phyloP scores from a whole-genome alignment of 1,140 invertebrate genomes.

The Drosophila simulans region DNA sequence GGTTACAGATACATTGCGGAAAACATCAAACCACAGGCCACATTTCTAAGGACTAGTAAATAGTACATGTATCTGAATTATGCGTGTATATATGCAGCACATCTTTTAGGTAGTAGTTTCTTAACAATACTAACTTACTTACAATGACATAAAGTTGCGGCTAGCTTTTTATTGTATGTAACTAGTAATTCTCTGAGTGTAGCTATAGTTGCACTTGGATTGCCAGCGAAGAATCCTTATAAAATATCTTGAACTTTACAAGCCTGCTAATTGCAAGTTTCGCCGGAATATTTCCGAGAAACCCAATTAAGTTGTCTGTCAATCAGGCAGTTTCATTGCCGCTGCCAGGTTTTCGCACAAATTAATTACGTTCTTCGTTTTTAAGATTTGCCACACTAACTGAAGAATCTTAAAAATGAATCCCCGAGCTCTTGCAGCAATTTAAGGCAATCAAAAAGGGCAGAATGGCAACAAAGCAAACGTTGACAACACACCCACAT shows the following conservation, averaged over 20 bases:
- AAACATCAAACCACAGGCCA: slow-evolving; percentile 4
- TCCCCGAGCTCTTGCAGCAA: slow-evolving; percentile 47
- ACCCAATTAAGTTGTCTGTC: slow-evolving; percentile 84
- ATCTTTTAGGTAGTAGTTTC: not conserved
- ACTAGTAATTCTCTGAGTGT: not conserved
- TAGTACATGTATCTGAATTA: too few species aligned
- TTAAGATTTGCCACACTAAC: slow-evolving; percentile 14
- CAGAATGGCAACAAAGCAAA: slow-evolving; percentile 44
- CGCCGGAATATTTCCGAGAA: slow-evolving; percentile 51
- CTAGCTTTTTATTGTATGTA: too few species aligned
- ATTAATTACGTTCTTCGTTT: slow-evolving; percentile 64
- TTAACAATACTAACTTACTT: too few species aligned
- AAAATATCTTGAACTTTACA: slow-evolving; percentile 36
- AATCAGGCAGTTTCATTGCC: slow-evolving; percentile 54
- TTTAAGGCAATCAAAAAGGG: slow-evolving; percentile 63
- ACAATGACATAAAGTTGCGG: too few species aligned
- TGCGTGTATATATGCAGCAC: too few species aligned
- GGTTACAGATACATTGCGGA: slow-evolving; percentile 57
- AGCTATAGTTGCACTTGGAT: slow-evolving; percentile 33
- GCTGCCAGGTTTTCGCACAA: slow-evolving; percentile 34
- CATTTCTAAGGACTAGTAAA: not conserved
- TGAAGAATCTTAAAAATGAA: slow-evolving; percentile 1
- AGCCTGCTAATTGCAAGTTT: slow-evolving; percentile 72
- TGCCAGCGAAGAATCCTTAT: slow-evolving; percentile 6
- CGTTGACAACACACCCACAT: slow-evolving; percentile 26